Conservation (phyloP, 2,888 invertebrate genomes). For the Gonocerus acuteangulatus region DNA sequence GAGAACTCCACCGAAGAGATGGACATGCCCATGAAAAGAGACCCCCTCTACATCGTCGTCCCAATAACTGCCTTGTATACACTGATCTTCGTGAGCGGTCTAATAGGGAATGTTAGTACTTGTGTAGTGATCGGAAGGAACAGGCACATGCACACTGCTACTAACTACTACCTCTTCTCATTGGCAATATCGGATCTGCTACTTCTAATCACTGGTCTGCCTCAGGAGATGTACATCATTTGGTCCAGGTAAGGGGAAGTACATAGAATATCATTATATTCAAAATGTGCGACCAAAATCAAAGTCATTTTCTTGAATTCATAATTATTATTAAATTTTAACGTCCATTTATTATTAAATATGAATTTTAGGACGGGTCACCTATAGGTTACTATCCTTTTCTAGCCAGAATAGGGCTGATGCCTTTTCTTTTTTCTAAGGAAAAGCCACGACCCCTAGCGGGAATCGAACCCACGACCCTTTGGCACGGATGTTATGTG, state of each 20-base stretch:
- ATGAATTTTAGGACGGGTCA: too few relatives aligned
- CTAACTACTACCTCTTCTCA: constrained; percentile 76
- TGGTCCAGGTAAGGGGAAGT: constrained; percentile 60
- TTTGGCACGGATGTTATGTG: too few relatives aligned
- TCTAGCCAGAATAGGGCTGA: too few relatives aligned
- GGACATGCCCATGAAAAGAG: constrained; percentile 40
- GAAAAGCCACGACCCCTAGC: too few relatives aligned
- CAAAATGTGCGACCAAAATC: too few relatives aligned
- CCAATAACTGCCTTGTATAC: constrained; percentile 69
- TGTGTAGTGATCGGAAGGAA: constrained; percentile 76
- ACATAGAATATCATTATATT: too few relatives aligned
- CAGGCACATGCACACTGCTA: constrained; percentile 74
- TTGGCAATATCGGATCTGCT: constrained; percentile 74
- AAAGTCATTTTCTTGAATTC: too few relatives aligned
- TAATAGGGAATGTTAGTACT: constrained; percentile 74
- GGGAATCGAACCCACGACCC: too few relatives aligned
- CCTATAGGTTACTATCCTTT: too few relatives aligned
- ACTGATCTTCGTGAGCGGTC: constrained; percentile 68
- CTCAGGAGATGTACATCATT: constrained; percentile 70
- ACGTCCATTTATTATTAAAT: too few relatives aligned
- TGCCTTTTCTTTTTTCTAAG: too few relatives aligned
- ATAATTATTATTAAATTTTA: too few relatives aligned
- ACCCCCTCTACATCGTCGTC: constrained; percentile 56
- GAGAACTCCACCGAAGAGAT: constrained; percentile 2
- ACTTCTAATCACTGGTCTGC: constrained; percentile 68